Base-by-base conservation (phyloP, 2,797 vertebrate species). In the Melanotaenia trifasciata region DNA sequence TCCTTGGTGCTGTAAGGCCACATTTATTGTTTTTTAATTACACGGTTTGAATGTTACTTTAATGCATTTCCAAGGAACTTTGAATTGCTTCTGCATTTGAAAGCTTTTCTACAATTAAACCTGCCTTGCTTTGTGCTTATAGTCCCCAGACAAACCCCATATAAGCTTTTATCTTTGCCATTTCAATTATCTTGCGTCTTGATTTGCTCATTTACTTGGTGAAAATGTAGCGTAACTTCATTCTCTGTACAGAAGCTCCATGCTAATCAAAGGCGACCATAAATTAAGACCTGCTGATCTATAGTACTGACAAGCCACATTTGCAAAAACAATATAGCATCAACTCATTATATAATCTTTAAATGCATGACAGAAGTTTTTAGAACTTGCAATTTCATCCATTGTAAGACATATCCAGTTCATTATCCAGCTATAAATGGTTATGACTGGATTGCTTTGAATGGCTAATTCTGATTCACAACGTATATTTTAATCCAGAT, bases 31-130 rank as follows among this genome's bases (percentile, higher is more conserved):
- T 43, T 22, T 51, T 61, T 53, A 26, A 51, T 47, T 53, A 33
- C 45, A 53, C 26, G 2, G 24, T 71, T 56, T 56, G 45, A 71
- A 70, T 54, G 28, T 26, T 54, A 36, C 68, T 63, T 51, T 56
- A 71, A 57, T 71, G 33, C 40, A 58, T 36, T 72, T 57, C 30
- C 64, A 57, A 63, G 62, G 51, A 38, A 45, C 50, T 63, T 56
- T 33, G 59, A 54, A 32, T 70, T 6, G 1, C 18, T 14, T 3
- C 4, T 67, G 11, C 32, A 28, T 58, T 58, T 45, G 20, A 47
- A 58, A 47, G 56, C 45, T 47, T 47, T 47, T 47, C 56, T 47
- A 50, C 56, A 59, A 30, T 47, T 58, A 58, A 58, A 58, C 54
- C 28, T 50, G 66, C 30, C 0, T n/a, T 35, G 12, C 38, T 18